Percentiles rank a stretch among this genome's conserved stretches.
phyloP scores from a whole-genome alignment of 2,797 vertebrate genomes.

The Hyperoplus lanceolatus region DNA sequence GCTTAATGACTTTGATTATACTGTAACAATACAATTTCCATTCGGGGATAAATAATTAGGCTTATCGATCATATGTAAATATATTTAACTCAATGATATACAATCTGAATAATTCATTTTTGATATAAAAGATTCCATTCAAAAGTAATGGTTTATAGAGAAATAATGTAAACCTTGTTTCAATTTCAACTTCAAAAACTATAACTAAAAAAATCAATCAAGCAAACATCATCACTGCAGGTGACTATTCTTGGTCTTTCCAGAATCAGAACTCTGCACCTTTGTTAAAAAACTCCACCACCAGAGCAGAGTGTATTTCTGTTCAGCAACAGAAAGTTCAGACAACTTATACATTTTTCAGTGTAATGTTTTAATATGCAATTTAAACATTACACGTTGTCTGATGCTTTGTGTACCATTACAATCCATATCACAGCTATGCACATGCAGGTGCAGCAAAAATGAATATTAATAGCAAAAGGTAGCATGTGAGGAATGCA shows the following conservation, averaged over 20 bases:
- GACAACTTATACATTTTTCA: not conserved
- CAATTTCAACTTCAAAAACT: too few relatives aligned
- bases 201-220: not conserved
- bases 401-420: not conserved
- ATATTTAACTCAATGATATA: too few relatives aligned
- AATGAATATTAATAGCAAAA: not conserved
- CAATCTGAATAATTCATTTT: too few relatives aligned
- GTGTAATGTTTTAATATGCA: conserved; percentile 17
- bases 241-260: not conserved
- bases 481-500: not conserved
- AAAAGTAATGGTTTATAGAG: too few relatives aligned
- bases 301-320: not conserved
- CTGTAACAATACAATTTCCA: too few relatives aligned
- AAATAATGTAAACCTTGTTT: too few relatives aligned
- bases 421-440: not conserved
- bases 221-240: not conserved
- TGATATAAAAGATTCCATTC: too few relatives aligned
- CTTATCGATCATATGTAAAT: too few relatives aligned
- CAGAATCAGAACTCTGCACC: not conserved
- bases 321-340: not conserved
- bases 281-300: not conserved
- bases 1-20: too few relatives aligned
- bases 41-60: too few relatives aligned
- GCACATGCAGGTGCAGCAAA: not conserved
- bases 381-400: conserved; percentile 4